phyloP scores from a whole-genome alignment of 2,888 invertebrate species.

The Eupithecia tripunctaria region DNA sequence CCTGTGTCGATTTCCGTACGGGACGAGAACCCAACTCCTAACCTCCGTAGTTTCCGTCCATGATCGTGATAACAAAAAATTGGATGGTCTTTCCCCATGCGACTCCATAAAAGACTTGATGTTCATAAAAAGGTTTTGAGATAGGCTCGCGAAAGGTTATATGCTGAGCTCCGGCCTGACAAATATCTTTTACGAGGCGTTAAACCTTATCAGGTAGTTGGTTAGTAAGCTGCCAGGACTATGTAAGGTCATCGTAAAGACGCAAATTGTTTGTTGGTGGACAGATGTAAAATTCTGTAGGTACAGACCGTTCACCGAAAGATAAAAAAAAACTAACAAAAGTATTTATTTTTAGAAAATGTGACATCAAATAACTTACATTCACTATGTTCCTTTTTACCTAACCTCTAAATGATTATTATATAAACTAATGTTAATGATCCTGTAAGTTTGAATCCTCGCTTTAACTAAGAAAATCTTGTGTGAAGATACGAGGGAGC shows the following conservation, averaged over 20 bases:
- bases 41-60: conserved; percentile 22
- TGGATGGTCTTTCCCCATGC: conserved; percentile 49
- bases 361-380: no score
- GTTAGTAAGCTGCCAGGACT: background rate
- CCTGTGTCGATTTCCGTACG: conserved; percentile 12
- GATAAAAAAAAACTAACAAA: no score
- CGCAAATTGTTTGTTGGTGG: background rate
- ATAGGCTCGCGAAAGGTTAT: conserved; percentile 50
- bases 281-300: no score
- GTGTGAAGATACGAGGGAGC: no score
- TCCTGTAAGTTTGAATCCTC: no score
- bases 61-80: conserved; percentile 49
- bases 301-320: no score
- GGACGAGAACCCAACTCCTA: conserved; percentile 11
- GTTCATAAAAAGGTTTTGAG: conserved; percentile 53
- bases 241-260: background rate
- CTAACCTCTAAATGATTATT: no score
- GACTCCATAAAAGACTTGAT: conserved; percentile 49
- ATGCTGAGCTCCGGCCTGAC: conserved; percentile 16
- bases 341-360: no score
- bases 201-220: conserved; percentile 21
- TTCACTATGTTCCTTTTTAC: no score
- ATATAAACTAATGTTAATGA: no score
- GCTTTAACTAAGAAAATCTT: no score
- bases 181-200: conserved; percentile 34